These are phyloP conservation scores for Chlorodrepanis virens DNA, from an alignment of 2,113 vertebrate genomes.

Conservation along the genomic window DNA sequence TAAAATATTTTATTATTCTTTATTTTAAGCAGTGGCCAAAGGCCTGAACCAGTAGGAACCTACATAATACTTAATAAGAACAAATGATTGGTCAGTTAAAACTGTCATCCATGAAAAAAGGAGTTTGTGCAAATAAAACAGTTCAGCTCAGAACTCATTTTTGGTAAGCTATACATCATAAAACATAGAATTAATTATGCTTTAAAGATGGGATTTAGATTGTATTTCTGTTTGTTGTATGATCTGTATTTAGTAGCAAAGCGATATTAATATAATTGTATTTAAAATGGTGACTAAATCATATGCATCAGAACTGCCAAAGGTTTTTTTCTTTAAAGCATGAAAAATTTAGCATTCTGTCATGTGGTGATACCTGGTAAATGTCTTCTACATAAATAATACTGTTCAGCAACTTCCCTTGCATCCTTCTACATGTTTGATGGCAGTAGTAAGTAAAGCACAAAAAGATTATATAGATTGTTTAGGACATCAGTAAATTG, in stretches of 20 bases:
- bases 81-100: not conserved
- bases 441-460: not conserved
- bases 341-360: not conserved
- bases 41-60: not conserved
- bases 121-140: not conserved
- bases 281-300: not conserved
- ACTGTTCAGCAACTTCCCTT: not conserved
- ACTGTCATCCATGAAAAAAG: not conserved
- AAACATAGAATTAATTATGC: not conserved
- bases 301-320: not conserved
- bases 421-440: not conserved
- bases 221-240: not conserved
- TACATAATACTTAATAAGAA: not conserved
- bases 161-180: not conserved
- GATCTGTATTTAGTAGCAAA: not conserved
- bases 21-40: not conserved
- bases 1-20: not conserved
- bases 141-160: not conserved
- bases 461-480: not conserved
- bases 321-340: not conserved
- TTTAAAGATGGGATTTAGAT: not conserved
- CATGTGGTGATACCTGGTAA: not conserved
- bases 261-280: not conserved
- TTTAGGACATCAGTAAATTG: not conserved
- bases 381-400: not conserved